Base-by-base conservation (phyloP, 30 jellyfish, hydroid and myxozoan species). In the Aurelia aurita region DNA sequence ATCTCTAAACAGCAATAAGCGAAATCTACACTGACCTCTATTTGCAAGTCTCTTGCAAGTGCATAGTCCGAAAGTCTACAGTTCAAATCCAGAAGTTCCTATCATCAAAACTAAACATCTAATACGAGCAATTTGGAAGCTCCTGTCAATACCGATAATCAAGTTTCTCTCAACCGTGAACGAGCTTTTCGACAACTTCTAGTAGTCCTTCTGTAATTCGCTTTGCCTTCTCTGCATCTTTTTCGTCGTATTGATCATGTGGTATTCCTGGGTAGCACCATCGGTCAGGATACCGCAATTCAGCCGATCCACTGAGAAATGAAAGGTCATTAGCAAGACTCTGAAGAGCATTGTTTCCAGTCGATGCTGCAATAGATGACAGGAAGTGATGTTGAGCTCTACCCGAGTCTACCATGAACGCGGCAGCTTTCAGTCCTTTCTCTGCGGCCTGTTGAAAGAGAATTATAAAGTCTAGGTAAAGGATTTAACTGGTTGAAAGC, bases 351-450 rank as follows among this genome's bases (percentile, higher is more conserved):
- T 29, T 25, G 26, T 35, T 45, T 45, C 31, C 44, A 28, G 67
- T 59, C 19, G 62, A 34, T 66, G 58, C 63, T 4, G 87, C 62
- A 35, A 61, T 53, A 10, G 47, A 3, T 6, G 13, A 6, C 63
- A 77, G 55, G 35, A 28, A 19, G 27, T 66, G 78, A 11, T 54
- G 57, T 9, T 23, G 69, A 21, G 53, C 54, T 29, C 80, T 31
- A 47, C 69, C 43, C 21, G 63, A 75, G 70, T 87, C 88, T 3
- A 46, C 59, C 49, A 70, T 62, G 75, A 58, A 78, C 29, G 54
- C 67, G 12, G 92, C 96, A 25, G 96, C 86, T 87, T 87, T 87
- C 74, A 87, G 51, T 35, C 89, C 90, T 58, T 87, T 87, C 58
- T 77, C 87, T 18, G 96, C 87, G 5, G 88, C 96, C 96, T 87